These are phyloP conservation scores for Notiomystis cincta DNA, from an alignment of 2,113 vertebrate genomes.

Conservation along the genomic window DNA sequence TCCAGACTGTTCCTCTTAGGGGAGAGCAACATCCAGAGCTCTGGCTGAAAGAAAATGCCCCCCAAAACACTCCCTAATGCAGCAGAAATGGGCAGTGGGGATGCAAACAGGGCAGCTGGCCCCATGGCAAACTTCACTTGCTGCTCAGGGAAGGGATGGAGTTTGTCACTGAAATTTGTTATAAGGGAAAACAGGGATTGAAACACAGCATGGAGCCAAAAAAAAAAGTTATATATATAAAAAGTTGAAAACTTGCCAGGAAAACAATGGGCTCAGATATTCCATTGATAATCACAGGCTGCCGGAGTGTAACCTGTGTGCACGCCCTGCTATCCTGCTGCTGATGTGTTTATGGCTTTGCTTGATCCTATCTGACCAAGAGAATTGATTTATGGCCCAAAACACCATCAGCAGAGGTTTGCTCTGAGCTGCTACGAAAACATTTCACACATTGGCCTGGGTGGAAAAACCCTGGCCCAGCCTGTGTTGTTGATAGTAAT, in stretches of 20 bases:
- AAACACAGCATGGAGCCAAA: not conserved
- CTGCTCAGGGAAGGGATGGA: not conserved
- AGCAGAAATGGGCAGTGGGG: not conserved
- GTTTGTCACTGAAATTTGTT: not conserved
- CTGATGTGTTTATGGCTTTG: constrained; percentile 36
- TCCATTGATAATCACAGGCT: constrained; percentile 50
- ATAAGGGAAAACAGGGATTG: not conserved
- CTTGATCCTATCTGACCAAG: not conserved
- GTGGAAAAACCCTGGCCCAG: constrained; percentile 32
- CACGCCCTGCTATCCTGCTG: constrained; percentile 27
- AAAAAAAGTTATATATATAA: not conserved
- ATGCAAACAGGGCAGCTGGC: not conserved
- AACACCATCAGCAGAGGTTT: not conserved
- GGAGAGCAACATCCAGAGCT: not conserved
- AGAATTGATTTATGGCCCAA: not conserved
- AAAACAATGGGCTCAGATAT: constrained; percentile 56
- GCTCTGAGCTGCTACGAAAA: not conserved
- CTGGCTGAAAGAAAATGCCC: not conserved
- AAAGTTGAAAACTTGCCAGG: constrained; percentile 50
- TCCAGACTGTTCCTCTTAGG: not conserved
- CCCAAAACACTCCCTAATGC: not conserved
- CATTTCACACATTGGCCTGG: not conserved
- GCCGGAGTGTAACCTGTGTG: not conserved
- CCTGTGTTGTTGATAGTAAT: not conserved
- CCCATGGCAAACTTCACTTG: not conserved